Evolutionary conservation across 2,113 vertebrate genomes (phyloP).

Genomic region (Ciconia boyciana): DNA sequence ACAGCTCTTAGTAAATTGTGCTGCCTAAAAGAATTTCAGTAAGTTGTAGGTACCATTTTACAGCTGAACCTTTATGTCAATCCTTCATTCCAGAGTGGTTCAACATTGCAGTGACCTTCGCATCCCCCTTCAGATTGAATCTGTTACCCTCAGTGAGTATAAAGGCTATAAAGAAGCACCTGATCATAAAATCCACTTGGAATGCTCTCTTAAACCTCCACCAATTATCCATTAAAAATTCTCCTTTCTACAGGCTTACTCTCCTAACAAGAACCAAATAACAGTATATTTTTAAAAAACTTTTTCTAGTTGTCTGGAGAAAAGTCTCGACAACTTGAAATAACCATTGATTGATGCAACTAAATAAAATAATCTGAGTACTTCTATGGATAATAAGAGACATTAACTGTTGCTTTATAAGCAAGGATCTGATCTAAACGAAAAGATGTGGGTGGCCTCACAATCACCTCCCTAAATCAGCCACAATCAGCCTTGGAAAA

Average conservation of each 20-base stretch:
- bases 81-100: conserved; percentile 38
- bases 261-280: neutral
- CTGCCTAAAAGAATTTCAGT: neutral
- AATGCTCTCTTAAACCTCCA: conserved; percentile 55
- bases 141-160: conserved; percentile 59
- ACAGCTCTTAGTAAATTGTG: neutral
- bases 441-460: neutral
- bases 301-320: neutral
- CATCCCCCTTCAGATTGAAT: conserved; percentile 55
- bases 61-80: neutral
- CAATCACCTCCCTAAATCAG: neutral
- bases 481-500: neutral
- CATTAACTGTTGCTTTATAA: neutral
- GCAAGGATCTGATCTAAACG: neutral
- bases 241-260: neutral
- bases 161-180: conserved; percentile 57
- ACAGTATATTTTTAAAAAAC: neutral
- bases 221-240: conserved; percentile 45
- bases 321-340: conserved; percentile 18
- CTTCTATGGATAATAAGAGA: neutral
- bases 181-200: conserved; percentile 67
- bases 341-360: neutral
- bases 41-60: neutral
- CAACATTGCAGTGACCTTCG: conserved; percentile 24
- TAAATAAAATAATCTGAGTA: conserved; percentile 28